Evolutionary conservation across 2,797 vertebrate species (phyloP), one percentile per base, ranked within the genome.

Genomic region (Perodicticus potto): DNA sequence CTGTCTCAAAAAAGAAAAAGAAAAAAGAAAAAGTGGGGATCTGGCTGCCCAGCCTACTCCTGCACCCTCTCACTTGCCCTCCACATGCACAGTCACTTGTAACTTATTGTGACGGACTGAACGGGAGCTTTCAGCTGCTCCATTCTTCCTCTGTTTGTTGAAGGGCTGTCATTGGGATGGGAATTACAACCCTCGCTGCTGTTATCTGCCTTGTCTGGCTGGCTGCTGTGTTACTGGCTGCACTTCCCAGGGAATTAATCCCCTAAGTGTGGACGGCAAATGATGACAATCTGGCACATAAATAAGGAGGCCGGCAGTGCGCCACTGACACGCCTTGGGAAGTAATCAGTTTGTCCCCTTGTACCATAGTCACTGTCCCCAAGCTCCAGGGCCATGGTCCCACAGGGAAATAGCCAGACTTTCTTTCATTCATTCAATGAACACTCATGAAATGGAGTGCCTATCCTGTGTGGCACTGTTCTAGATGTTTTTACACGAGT

Each of bases 161-260:
- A 96, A 96, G 84, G 53, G 40, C 87, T 97, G 92, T 94, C 53
- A 34, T 53, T 90, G 95, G 61, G 80, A 80, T 29, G 63, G 57
- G 89, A 97, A 95, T 96, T 94, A 89, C 78, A 97, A 72, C 78
- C 72, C 84, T 82, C 57, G 70, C 59, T 69, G 85, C 81, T 73
- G 67, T 88, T 94, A 83, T 94, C 82, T 88, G 67, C 82, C 93
- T 91, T 49, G 61, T 94, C 91, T 95, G 92, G 80, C 90, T 93
- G 70, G 70, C 85, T 95, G 89, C 70, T 76, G 5, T 45, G 67
- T 77, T 74, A 59, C 89, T 86, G 89, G 72, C 89, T 94, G 43
- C 17, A 20, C 20, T 95, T 96, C 73, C 73, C 34, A 8, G 53
- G 61, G 83, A 94, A 95, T 97, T 97, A 95, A 95, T 97, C 73